phyloP scores from a whole-genome alignment of 1,140 invertebrate genomes.

The Anagrus nilaparvatae region DNA sequence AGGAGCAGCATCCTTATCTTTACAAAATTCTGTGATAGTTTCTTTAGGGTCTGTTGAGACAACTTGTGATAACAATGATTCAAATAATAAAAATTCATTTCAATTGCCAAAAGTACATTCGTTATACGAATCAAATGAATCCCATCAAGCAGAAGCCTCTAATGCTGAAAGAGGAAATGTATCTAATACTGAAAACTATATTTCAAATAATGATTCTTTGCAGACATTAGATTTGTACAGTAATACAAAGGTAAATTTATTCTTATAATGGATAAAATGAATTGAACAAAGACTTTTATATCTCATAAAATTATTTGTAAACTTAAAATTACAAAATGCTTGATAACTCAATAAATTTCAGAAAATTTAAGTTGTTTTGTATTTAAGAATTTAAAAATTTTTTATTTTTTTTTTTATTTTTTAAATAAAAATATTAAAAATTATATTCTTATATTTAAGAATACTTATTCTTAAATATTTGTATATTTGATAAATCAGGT shows the following conservation, averaged over 20 bases:
- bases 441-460: neutral
- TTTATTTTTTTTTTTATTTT: neutral
- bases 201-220: slow-evolving; percentile 38
- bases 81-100: slow-evolving; percentile 26
- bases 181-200: slow-evolving; percentile 36
- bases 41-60: slow-evolving; percentile 6
- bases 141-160: neutral
- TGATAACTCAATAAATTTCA: no score
- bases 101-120: slow-evolving; percentile 35
- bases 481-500: neutral
- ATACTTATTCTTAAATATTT: neutral
- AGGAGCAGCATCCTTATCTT: slow-evolving; percentile 12
- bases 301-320: no score
- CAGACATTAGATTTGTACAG: slow-evolving; percentile 23
- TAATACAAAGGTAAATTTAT: slow-evolving; percentile 25
- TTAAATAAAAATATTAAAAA: neutral
- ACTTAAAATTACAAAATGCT: no score
- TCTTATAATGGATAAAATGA: no score
- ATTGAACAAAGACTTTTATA: no score
- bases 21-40: slow-evolving; percentile 12
- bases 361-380: no score
- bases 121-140: slow-evolving; percentile 19
- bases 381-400: neutral
- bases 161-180: no score
- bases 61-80: slow-evolving; percentile 11